Evolutionary conservation across 2,888 invertebrate genomes (phyloP).

Genomic region (Tenthredo livida): DNA sequence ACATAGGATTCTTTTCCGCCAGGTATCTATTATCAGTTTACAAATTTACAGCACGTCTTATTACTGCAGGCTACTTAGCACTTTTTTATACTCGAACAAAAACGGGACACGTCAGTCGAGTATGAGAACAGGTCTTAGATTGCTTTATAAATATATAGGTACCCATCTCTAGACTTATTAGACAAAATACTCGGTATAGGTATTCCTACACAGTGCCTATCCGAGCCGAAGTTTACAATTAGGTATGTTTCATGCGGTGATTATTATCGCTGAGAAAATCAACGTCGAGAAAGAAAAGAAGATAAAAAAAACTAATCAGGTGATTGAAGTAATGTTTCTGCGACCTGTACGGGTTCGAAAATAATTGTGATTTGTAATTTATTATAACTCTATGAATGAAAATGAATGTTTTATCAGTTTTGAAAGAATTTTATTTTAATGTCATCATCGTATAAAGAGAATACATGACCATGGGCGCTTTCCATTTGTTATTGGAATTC

Average conservation of each 20-base stretch:
- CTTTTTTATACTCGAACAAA: constrained; percentile 13
- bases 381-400: neutral
- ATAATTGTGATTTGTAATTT: neutral
- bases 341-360: neutral
- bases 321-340: neutral
- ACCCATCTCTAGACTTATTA: constrained; percentile 8
- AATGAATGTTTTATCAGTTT: neutral
- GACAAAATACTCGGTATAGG: neutral
- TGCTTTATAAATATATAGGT: constrained; percentile 2
- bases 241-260: neutral
- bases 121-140: constrained; percentile 19
- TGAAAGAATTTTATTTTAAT: neutral
- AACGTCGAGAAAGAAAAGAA: neutral
- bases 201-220: neutral
- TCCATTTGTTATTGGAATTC: constrained; percentile 20
- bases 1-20: constrained; percentile 19
- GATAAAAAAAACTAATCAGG: neutral
- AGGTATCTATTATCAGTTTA: constrained; percentile 50
- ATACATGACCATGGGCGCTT: neutral
- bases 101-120: constrained; percentile 28
- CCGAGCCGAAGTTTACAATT: neutral
- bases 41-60: constrained; percentile 47
- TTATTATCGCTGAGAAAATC: neutral
- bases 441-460: neutral
- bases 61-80: constrained; percentile 29